A percentile compares a stretch with the other conserved stretches of the same genome.
Conservation (phyloP, 2,888 invertebrate genomes). For the Tetranychus truncatus region DNA sequence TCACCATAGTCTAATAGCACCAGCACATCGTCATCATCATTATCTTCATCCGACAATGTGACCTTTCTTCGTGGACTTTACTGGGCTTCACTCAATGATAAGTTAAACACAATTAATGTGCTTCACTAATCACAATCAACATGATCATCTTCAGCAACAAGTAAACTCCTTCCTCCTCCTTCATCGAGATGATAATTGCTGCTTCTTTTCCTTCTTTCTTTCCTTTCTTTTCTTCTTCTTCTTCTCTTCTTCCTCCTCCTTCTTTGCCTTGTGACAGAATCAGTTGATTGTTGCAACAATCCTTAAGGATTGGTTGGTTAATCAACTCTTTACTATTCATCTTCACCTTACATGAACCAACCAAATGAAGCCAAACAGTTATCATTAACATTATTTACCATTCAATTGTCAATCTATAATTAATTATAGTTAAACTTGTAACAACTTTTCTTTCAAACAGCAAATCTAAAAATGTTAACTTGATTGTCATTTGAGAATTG, state of each 20-base stretch:
- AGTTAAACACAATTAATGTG: constrained; percentile 3
- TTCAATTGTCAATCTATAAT: not conserved
- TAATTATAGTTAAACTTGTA: not conserved
- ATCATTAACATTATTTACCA: not conserved
- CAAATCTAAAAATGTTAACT: too few relatives aligned
- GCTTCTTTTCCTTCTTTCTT: constrained; percentile 4
- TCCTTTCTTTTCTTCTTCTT: not conserved
- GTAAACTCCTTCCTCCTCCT: not conserved
- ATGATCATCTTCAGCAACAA: not conserved
- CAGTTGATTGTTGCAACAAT: not conserved
- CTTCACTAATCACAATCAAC: not conserved
- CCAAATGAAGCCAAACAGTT: not conserved
- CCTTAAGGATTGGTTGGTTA: not conserved
- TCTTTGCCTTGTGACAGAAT: not conserved
- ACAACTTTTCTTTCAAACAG: too few relatives aligned
- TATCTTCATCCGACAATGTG: not conserved
- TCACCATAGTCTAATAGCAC: not conserved
- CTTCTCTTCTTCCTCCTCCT: not conserved
- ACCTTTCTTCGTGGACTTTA: not conserved
- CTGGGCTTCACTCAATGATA: not conserved
- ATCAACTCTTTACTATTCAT: not conserved
- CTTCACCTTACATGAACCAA: not conserved
- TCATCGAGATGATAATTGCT: not conserved
- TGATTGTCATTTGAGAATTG: too few relatives aligned
- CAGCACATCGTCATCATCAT: not conserved